A percentile compares a stretch with the other conserved stretches of the same genome.
Conservation (phyloP, 2,797 vertebrate genomes). For the Nannoperca australis region DNA sequence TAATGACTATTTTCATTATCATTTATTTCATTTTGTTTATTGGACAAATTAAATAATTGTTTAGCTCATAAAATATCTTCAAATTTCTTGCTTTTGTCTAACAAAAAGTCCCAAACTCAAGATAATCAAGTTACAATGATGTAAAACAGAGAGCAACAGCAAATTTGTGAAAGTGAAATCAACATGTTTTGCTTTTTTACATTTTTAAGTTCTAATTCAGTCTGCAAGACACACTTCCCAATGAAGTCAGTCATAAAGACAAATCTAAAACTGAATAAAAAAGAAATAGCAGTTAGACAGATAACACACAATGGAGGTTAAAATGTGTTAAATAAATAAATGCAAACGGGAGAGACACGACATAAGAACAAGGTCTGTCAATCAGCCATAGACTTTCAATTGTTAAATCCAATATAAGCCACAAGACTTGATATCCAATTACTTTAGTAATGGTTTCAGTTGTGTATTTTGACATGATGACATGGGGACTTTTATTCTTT, state of each 20-base stretch:
- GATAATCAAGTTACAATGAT: no score
- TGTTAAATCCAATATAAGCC: background rate
- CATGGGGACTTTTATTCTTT: background rate
- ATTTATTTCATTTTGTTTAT: background rate
- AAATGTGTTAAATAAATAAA: no score
- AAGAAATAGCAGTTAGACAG: background rate
- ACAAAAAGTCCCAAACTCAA: no score
- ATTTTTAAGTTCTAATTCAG: background rate
- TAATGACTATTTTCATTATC: background rate
- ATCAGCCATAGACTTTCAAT: background rate
- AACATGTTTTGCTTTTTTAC: background rate
- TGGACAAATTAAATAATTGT: background rate
- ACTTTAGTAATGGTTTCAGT: background rate
- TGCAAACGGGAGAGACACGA: no score
- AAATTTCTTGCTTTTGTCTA: no score
- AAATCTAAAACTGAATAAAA: background rate
- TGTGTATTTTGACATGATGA: background rate
- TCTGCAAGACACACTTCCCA: no score
- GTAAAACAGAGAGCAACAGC: background rate
- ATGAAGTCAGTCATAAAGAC: no score
- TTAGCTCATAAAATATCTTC: background rate
- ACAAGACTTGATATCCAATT: background rate
- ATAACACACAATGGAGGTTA: background rate
- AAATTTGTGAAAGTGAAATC: background rate
- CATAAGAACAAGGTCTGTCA: no score